Base-by-base conservation (phyloP, 1,140 invertebrate genomes). In the Cryptotermes secundus region DNA sequence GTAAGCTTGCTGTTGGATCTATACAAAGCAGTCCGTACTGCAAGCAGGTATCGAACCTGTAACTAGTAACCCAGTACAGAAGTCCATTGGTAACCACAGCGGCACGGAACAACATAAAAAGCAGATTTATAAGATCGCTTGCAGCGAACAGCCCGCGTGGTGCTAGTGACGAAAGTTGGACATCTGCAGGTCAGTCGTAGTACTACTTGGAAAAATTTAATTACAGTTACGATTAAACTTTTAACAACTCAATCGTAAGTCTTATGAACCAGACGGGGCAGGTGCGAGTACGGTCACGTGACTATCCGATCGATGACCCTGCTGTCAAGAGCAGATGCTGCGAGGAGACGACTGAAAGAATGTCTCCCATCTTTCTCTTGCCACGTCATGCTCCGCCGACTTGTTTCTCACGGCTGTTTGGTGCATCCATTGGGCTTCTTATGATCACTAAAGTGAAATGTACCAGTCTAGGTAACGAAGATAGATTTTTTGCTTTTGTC, bases 301-400 rank as follows among this genome's bases (percentile, higher is more conserved):
- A 72, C n/a, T 31, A 14, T 72, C 59, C 59, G 59, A 72, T 72
- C 59, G 59, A 72, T 72, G 59, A 72, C 59, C 59, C 59, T 72
- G 59, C n/a, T 72, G 59, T 72, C 59, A 72, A 72, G 59, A 72
- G 59, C 59, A 72, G 59, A 72, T 72, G 59, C 59, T 72, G 59
- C 59, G 59, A 72, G n/a, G 59, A 72, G 59, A 31, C 2, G 26
- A 72, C 59, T 72, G 59, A 31, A 72, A 72, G 59, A 72, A 72
- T 31, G 59, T 72, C 59, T 72, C 31, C 59, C 26, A 31, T 72
- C 59, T 31, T 72, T 72, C 59, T 72, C 59, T n/a, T 72, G 31
- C 59, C 59, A 72, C 59, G 59, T 72, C 59, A 72, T 72, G 59
- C 59, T 72, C 59, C 14, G n/a, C 31, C n/a, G 26, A 72, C 59